A percentile compares a stretch with the other conserved stretches of the same genome.
Conservation (phyloP, 1,140 invertebrate species). For the Bombus confusus region DNA sequence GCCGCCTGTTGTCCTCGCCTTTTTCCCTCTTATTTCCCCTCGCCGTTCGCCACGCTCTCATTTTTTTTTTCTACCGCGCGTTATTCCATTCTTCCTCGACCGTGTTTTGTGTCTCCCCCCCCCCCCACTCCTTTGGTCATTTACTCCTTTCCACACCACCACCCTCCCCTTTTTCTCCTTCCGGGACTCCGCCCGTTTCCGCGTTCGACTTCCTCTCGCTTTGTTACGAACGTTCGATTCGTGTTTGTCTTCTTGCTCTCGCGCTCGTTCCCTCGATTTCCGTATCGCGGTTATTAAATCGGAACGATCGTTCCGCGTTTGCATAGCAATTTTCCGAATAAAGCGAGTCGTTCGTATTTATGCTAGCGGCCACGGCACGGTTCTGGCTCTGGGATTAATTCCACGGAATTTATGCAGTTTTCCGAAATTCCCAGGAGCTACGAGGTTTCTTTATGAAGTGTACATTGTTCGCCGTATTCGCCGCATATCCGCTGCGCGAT, state of each 20-base stretch:
- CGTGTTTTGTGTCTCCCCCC: conserved; percentile 34
- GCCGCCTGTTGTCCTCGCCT: background rate
- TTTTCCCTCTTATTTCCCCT: background rate
- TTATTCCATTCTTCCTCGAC: conserved; percentile 18
- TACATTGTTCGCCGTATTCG: too few relatives aligned
- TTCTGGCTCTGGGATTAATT: background rate
- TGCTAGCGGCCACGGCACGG: background rate
- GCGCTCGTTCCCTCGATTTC: background rate
- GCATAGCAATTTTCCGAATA: background rate
- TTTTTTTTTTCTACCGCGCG: background rate
- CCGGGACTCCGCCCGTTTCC: background rate
- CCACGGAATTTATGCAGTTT: background rate
- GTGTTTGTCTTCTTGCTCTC: background rate
- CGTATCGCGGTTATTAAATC: conserved; percentile 2
- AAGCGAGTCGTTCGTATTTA: background rate
- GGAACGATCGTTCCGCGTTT: background rate
- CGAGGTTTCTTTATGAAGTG: background rate
- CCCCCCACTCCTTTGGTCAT: background rate
- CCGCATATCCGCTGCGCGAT: too few relatives aligned
- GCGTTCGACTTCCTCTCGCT: background rate
- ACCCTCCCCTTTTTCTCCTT: background rate
- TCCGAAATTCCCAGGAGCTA: background rate
- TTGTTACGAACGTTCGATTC: background rate
- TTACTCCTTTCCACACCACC: background rate
- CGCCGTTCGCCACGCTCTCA: background rate